These are phyloP conservation scores for Labeo calbasu DNA, from an alignment of 2,797 vertebrate species.

Conservation along the genomic window DNA sequence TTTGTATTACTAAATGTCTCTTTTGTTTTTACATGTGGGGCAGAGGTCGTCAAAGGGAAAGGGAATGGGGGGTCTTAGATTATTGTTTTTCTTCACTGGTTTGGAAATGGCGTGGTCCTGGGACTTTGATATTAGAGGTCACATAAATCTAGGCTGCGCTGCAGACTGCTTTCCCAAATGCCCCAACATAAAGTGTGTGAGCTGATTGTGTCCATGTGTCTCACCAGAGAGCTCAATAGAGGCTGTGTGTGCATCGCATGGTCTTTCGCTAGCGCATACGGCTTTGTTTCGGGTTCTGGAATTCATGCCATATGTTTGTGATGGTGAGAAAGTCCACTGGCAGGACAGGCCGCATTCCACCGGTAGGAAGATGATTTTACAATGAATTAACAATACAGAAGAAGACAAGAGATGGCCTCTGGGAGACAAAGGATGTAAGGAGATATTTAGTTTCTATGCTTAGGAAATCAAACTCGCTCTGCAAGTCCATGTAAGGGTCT, in stretches of 20 bases:
- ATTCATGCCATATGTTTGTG: conserved; percentile 35
- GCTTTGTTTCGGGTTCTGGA: conserved; percentile 36
- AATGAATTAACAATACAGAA: conserved; percentile 38
- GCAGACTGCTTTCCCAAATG: conserved; percentile 62
- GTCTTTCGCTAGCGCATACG: conserved; percentile 11
- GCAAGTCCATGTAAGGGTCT: not conserved
- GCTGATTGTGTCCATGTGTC: conserved; percentile 66
- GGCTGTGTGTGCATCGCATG: conserved; percentile 29
- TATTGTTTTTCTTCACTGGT: conserved; percentile 81
- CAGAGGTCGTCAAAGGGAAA: conserved; percentile 50
- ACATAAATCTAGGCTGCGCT: conserved; percentile 74
- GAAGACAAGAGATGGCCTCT: conserved; percentile 17
- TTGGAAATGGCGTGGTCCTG: conserved; percentile 77
- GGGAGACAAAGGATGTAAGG: conserved; percentile 1
- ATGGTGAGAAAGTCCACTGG: conserved; percentile 34
- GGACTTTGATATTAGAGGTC: conserved; percentile 75
- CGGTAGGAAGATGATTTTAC: not conserved
- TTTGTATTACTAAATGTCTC: conserved; percentile 67
- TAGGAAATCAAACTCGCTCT: conserved; percentile 8
- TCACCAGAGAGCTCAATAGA: conserved; percentile 61
- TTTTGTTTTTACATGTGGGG: conserved; percentile 60
- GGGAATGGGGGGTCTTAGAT: conserved; percentile 75
- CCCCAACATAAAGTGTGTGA: conserved; percentile 38
- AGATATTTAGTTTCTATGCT: conserved; percentile 20
- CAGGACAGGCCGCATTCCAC: conserved; percentile 32